Conservation (phyloP, 64 coral and sea anemone genomes). For the Astreopora myriophthalma region DNA sequence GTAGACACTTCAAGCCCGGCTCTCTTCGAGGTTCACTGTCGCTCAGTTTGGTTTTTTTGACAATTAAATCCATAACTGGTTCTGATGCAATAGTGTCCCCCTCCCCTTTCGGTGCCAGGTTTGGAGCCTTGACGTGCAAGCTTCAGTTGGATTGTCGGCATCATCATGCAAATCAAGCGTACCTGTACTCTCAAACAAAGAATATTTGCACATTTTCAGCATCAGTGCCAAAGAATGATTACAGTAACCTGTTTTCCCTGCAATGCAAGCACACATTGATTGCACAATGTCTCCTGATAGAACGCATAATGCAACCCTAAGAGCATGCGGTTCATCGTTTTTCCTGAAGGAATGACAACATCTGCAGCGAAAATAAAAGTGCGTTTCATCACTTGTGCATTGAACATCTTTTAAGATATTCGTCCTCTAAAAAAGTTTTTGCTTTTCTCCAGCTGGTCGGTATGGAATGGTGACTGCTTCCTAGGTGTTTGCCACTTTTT, state of each 20-base stretch:
- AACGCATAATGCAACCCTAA: constrained; percentile 6
- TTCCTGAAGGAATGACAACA: constrained; percentile 47
- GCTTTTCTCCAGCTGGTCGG: constrained; percentile 27
- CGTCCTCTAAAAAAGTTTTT: constrained; percentile 38
- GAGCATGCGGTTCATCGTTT: not conserved
- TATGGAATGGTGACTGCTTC: constrained; percentile 15
- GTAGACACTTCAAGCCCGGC: not conserved
- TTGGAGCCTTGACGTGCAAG: constrained; percentile 1
- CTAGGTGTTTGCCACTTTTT: not conserved
- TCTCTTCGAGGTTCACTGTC: not conserved
- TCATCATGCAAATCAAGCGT: not conserved
- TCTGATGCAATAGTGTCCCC: not conserved
- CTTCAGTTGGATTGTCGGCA: not conserved
- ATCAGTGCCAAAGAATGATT: not conserved
- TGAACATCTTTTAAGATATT: constrained; percentile 39
- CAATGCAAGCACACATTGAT: constrained; percentile 25
- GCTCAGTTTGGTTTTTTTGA: not conserved
- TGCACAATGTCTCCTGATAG: constrained; percentile 4
- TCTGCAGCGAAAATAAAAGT: constrained; percentile 19
- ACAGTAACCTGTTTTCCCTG: constrained; percentile 1
- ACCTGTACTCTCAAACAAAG: not conserved
- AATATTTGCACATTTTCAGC: constrained; percentile 43
- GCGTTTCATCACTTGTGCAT: constrained; percentile 10
- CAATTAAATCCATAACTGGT: not conserved
- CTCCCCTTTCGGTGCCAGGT: not conserved